Conservation (phyloP, 1,140 invertebrate genomes). For the Lucilia cuprina region DNA sequence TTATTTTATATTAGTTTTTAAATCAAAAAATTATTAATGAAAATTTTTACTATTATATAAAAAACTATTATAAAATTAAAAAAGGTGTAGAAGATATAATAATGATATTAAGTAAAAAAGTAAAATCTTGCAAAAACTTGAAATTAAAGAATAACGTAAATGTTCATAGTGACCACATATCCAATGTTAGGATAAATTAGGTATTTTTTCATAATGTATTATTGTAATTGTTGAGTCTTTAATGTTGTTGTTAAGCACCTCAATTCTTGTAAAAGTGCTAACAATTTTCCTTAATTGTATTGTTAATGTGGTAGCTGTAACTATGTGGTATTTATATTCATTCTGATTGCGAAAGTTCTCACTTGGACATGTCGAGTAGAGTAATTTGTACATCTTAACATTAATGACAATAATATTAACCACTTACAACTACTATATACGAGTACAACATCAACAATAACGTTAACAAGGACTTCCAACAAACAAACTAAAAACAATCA, state of each 20-base stretch:
- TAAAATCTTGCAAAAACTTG: too few relatives aligned
- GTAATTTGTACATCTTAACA: slow-evolving; percentile 28
- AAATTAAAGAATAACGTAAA: too few relatives aligned
- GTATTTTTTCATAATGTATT: too few relatives aligned
- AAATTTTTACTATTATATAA: too few relatives aligned
- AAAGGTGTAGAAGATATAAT: too few relatives aligned
- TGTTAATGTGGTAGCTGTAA: not conserved
- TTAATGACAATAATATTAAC: slow-evolving; percentile 23
- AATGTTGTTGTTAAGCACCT: not conserved
- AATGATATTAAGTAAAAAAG: too few relatives aligned
- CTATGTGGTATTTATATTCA: not conserved
- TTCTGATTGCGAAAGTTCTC: slow-evolving; percentile 19
- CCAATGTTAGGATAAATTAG: too few relatives aligned
- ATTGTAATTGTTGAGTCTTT: not conserved
- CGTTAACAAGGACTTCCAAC: not conserved
- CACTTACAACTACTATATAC: not conserved
- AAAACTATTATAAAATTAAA: too few relatives aligned
- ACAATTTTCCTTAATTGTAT: slow-evolving; percentile 1
- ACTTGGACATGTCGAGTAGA: not conserved
- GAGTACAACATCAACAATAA: not conserved
- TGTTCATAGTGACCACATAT: too few relatives aligned
- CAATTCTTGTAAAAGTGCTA: not conserved
- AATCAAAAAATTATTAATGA: too few relatives aligned
- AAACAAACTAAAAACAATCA: slow-evolving; percentile 9
- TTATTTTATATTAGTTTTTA: too few relatives aligned